Conservation (phyloP, 2,113 vertebrate species). For the Oncorhynchus tshawytscha region DNA sequence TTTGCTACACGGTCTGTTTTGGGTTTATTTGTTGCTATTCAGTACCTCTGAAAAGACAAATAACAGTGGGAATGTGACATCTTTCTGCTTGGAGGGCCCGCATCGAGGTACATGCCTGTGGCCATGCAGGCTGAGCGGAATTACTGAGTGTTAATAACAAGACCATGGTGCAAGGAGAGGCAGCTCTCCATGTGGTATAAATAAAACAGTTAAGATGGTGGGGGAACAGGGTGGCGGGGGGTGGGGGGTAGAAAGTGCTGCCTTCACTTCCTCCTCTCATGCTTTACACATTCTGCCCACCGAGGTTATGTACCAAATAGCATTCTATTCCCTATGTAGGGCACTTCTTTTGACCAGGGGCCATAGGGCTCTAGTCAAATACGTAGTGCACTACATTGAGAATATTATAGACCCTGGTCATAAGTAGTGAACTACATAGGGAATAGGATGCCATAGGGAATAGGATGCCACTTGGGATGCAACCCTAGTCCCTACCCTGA, state of each 20-base stretch:
- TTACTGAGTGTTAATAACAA: conserved; percentile 62
- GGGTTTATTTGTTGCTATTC: conserved; percentile 54
- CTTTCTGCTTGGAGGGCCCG: conserved; percentile 32
- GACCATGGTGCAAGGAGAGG: conserved; percentile 36
- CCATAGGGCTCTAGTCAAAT: too few species aligned
- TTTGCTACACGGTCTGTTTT: conserved; percentile 23
- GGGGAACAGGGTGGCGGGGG: too few species aligned
- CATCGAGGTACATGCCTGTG: conserved; percentile 30
- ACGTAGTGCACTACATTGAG: too few species aligned
- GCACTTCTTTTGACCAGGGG: too few species aligned
- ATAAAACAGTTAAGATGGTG: conserved; percentile 57
- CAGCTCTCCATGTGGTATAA: conserved; percentile 62
- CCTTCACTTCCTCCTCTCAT: conserved; percentile 30
- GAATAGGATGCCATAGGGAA: too few species aligned
- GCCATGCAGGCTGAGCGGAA: conserved; percentile 53
- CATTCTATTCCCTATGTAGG: too few species aligned
- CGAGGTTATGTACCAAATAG: neutral
- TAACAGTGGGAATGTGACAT: conserved; percentile 36
- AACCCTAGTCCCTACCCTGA: neutral
- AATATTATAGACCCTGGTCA: too few species aligned
- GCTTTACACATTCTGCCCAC: conserved; percentile 13
- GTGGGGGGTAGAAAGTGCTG: conserved; percentile 30
- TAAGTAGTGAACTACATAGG: too few species aligned
- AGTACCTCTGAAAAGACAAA: conserved; percentile 49
- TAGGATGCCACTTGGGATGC: neutral